Evolutionary conservation across 2,113 vertebrate genomes (phyloP).

Genomic region (Prunella himalayana): DNA sequence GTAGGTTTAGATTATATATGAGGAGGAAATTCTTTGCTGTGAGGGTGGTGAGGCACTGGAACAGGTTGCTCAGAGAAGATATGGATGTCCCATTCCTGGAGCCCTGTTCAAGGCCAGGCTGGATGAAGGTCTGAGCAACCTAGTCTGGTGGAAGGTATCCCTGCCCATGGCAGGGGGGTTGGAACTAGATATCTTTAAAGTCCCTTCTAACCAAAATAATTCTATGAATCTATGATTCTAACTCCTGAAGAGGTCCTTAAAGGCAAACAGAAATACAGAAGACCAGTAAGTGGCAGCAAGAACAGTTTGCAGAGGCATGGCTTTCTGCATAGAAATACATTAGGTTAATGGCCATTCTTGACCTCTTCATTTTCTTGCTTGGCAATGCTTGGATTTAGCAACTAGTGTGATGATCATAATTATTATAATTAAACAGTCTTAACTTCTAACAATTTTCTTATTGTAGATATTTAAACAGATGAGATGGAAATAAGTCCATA

Average conservation of each 20-base stretch:
- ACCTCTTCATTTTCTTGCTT: not conserved
- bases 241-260: not conserved
- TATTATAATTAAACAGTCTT: not conserved
- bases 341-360: not conserved
- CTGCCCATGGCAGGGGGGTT: accelerated
- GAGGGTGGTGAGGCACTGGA: not conserved
- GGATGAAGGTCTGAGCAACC: not conserved
- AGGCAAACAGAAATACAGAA: not conserved
- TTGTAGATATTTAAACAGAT: not conserved
- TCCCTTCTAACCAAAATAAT: not conserved
- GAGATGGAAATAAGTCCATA: not conserved
- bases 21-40: not conserved
- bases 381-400: not conserved
- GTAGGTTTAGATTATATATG: not conserved
- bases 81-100: not conserved
- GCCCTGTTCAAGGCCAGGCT: not conserved
- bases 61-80: not conserved
- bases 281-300: not conserved
- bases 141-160: not conserved
- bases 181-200: not conserved
- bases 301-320: not conserved
- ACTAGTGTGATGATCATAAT: not conserved
- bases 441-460: not conserved
- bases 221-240: not conserved
- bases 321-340: not conserved